Percentiles rank a stretch among this genome's conserved stretches.
These are phyloP conservation scores for Ormyrus pomaceus DNA, from an alignment of 2,888 invertebrate genomes.

Conservation along the genomic window DNA sequence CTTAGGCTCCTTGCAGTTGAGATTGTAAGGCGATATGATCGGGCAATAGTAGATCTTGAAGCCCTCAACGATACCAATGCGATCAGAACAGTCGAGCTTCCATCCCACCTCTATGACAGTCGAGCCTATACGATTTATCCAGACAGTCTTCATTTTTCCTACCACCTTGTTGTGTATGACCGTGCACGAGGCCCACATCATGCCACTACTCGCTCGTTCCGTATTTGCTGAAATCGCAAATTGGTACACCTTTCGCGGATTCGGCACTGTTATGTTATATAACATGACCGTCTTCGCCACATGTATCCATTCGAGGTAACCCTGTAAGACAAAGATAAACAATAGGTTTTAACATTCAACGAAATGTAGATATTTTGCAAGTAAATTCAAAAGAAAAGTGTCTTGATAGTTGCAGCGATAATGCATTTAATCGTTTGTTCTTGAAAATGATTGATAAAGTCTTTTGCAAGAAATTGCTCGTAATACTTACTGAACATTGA, in stretches of 20 bases:
- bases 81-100: constrained; percentile 86
- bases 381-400: constrained; percentile 7
- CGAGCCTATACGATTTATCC: constrained; percentile 77
- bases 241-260: constrained; percentile 80
- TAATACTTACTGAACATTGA: constrained; percentile 77
- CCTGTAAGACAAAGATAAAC: constrained; percentile 71
- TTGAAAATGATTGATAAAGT: constrained; percentile 1
- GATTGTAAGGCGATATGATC: constrained; percentile 77
- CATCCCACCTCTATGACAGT: constrained; percentile 82
- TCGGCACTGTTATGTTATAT: constrained; percentile 80
- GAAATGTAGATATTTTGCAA: neutral
- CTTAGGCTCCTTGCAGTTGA: constrained; percentile 78
- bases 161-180: constrained; percentile 77
- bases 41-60: constrained; percentile 88
- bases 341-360: neutral
- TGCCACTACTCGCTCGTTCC: constrained; percentile 84
- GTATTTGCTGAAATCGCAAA: constrained; percentile 91
- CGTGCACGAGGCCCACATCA: constrained; percentile 90
- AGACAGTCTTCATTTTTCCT: constrained; percentile 79
- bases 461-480: neutral
- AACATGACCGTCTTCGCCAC: constrained; percentile 77
- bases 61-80: constrained; percentile 83
- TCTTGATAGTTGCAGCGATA: neutral
- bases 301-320: constrained; percentile 80
- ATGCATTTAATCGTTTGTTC: constrained; percentile 12